Evolutionary conservation across 2,797 vertebrate genomes (phyloP).

Genomic region (Thalassophryne amazonica): DNA sequence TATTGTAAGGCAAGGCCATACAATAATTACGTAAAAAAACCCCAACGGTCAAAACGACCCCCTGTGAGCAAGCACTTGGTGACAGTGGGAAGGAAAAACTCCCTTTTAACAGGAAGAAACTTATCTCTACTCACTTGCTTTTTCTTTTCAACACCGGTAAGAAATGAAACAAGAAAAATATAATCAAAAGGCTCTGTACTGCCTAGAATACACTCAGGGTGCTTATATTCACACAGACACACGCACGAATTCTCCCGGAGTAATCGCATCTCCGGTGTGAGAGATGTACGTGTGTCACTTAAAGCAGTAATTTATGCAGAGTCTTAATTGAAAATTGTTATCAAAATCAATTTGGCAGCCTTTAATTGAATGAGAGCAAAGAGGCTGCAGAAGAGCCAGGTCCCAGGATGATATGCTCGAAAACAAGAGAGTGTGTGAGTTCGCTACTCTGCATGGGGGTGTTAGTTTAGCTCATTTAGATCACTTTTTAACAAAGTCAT

Average conservation of each 20-base stretch:
- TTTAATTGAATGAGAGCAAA: conserved; percentile 70
- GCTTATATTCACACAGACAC: conserved; percentile 15
- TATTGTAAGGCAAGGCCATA: too few relatives aligned
- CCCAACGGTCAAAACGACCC: too few relatives aligned
- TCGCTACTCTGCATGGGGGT: conserved; percentile 5
- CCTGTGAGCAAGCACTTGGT: too few relatives aligned
- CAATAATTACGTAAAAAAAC: too few relatives aligned
- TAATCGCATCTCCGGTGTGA: conserved; percentile 57
- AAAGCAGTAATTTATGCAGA: conserved; percentile 65
- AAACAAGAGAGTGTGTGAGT: conserved; percentile 14
- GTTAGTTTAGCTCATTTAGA: too few relatives aligned
- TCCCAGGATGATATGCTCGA: conserved; percentile 52
- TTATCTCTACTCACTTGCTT: conserved; percentile 43
- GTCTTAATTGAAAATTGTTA: conserved; percentile 77
- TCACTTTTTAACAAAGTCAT: too few relatives aligned
- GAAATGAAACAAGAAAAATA: conserved; percentile 50
- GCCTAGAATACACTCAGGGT: conserved; percentile 39
- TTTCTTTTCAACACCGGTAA: conserved; percentile 37
- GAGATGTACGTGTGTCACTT: conserved; percentile 60
- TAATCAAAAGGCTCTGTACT: conserved; percentile 43
- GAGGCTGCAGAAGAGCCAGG: conserved; percentile 48
- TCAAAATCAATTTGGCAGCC: conserved; percentile 74
- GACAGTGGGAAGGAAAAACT: too few relatives aligned
- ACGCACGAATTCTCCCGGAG: neutral
- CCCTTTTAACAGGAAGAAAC: too few relatives aligned